Evolutionary conservation across 2,888 invertebrate species (phyloP).

Genomic region (Athripsodes cinereus): DNA sequence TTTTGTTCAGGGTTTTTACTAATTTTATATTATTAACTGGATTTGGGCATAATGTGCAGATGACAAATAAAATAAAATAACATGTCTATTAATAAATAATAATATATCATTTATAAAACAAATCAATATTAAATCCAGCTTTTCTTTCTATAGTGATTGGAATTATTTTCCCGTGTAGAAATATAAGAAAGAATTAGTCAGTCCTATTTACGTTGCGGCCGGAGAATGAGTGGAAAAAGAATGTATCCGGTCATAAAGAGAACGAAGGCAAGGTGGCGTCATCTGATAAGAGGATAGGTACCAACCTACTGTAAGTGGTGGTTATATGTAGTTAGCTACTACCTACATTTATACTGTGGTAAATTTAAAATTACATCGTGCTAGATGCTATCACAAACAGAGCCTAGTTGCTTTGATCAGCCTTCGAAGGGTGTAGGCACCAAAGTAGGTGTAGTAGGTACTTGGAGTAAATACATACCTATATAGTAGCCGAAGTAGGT

Average conservation of each 20-base stretch:
- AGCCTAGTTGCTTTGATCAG: background rate
- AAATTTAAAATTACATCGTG: constrained; percentile 14
- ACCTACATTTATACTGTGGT: background rate
- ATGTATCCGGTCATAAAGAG: constrained; percentile 11
- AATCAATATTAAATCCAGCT: too few species aligned
- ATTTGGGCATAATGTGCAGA: too few species aligned
- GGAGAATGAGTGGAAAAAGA: constrained; percentile 1
- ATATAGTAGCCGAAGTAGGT: too few species aligned
- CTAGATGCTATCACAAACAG: constrained; percentile 6
- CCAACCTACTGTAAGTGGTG: background rate
- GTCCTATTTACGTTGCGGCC: background rate
- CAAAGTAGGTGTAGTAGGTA: too few species aligned
- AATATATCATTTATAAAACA: too few species aligned
- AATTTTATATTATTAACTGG: too few species aligned
- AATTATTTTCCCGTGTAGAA: too few species aligned
- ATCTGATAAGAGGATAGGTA: constrained; percentile 9
- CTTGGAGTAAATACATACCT: too few species aligned
- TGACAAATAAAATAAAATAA: too few species aligned
- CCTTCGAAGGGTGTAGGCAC: constrained; percentile 5
- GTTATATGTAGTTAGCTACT: background rate
- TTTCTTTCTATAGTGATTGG: too few species aligned
- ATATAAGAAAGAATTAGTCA: background rate
- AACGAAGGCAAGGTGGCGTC: constrained; percentile 4
- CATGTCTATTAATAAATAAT: too few species aligned
- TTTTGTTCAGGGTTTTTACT: too few species aligned